Evolutionary conservation across 2,888 invertebrate species (phyloP), one percentile per base, ranked within the genome.

Genomic region (Halictus quadricinctus): DNA sequence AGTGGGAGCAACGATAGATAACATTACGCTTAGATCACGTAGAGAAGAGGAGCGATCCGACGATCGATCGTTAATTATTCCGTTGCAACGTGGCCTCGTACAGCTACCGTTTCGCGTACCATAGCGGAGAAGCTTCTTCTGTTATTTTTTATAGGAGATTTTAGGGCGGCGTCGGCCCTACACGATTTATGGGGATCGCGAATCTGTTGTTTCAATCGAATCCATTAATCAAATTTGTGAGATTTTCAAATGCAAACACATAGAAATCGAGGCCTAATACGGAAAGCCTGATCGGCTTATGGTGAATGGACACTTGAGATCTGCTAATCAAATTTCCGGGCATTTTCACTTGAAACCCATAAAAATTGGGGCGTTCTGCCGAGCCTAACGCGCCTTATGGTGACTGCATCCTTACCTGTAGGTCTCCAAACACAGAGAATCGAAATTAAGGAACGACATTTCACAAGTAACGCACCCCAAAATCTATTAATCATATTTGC

Each of bases 121-220:
- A 36, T 85, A 85, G 85, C 81, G 66, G 81, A 77, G 72, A 75
- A 81, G 86, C 85, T 85, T 81, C 43, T 85, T 81, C 72, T 85
- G 75, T 85, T 85, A 85, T 85, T 85, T 85, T 29, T 85, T 85
- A 85, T 85, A 85, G 81, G 21, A 85, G n/a, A 78, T 48, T 85
- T 85, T 81, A 72, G 79, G 76, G 66, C 58, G 72, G 54, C 76
- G 58, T 75, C 77, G 77, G 43, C 25, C 85, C 80, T 77, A 75
- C 80, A 10, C 54, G 85, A 85, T 80, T 76, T 25, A 25, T 3
- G 41, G 6, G 36, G 29, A 0, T 48, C 36, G 29, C n/a, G 18
- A 58, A 64, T 64, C 50, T 6, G 21, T 69, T 29, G 12, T 12
- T 18, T 21, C 10, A 29, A 15, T 64, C 15, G 25, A 60, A 15